Evolutionary conservation across 92 coral and sea anemone genomes (phyloP), one percentile per base, ranked within the genome.

Genomic region (Siderastrea siderea): DNA sequence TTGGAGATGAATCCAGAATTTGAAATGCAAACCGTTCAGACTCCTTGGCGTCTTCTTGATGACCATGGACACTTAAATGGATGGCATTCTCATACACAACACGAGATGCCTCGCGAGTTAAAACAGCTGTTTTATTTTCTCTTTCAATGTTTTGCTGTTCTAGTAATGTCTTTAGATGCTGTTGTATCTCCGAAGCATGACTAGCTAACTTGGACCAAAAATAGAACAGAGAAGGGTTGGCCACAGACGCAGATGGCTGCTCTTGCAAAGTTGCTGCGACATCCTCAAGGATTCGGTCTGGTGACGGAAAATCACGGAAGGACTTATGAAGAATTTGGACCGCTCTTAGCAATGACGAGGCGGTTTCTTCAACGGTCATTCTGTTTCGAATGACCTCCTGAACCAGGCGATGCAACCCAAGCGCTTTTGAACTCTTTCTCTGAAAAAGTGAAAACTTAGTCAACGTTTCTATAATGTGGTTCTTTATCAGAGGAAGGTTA

Each of bases 31-130:
- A 54, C 6, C 80, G n/a, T 3, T 48, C 74, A 8, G 80, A 45
- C 48, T n/a, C 63, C 51, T 15, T 86, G 70, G 89, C 89, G 47
- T 86, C 83, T 26, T 17, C 54, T 44, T 52, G 58, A 14, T 49
- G 68, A 19, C 82, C 64, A 75, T 67, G 70, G 5, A 65, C 77
- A 16, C 73, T 86, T 68, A 86, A 51, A 64, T 86, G 84, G 47
- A 86, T 17, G 62, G 89, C 83, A 76, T 74, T 51, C 77, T 86
- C 84, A 66, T 86, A 76, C 13, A 86, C 50, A 4, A 77, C 48
- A 53, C 83, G 79, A 6, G 77, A 80, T 15, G 75, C 48, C 74
- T 86, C 84, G 38, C 13, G 83, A 4, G 65, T 19, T 19, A 76
- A 67, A n/a, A 86, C 55, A 46, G 75, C 65, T 76, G 49, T 64